A percentile compares a stretch with the other conserved stretches of the same genome.
phyloP scores from a whole-genome alignment of 2,888 invertebrate species.

The Lagria hirta region DNA sequence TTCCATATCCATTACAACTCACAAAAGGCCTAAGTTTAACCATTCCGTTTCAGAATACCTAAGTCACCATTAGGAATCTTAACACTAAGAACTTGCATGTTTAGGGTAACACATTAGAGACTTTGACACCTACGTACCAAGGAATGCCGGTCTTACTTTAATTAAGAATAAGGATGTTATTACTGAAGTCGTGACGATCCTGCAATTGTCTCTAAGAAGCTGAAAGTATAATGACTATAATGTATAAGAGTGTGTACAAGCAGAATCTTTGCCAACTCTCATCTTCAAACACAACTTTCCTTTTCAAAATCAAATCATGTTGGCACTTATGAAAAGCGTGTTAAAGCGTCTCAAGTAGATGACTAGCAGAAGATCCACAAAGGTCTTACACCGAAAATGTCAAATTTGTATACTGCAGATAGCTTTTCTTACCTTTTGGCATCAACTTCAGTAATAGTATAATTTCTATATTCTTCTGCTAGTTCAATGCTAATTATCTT shows the following conservation, averaged over 20 bases:
- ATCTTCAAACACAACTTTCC: no score
- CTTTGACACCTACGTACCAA: constrained; percentile 48
- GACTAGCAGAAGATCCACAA: no score
- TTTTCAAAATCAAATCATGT: no score
- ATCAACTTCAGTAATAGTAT: no score
- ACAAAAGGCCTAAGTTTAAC: constrained; percentile 53
- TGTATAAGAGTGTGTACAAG: constrained; percentile 31
- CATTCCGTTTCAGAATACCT: constrained; percentile 54
- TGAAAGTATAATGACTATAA: constrained; percentile 47
- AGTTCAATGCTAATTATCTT: no score
- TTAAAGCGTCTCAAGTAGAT: no score
- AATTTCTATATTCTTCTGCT: no score
- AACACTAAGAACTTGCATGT: constrained; percentile 46
- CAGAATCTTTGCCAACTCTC: constrained; percentile 9
- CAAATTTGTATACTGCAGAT: no score
- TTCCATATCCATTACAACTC: constrained; percentile 48
- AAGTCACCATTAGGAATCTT: constrained; percentile 51
- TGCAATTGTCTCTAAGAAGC: constrained; percentile 50
- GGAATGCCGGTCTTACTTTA: constrained; percentile 50
- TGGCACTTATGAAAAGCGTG: no score
- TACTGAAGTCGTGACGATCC: constrained; percentile 44
- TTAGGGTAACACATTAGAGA: constrained; percentile 49
- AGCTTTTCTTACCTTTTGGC: no score
- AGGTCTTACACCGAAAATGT: no score
- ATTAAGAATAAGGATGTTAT: constrained; percentile 52